Conservation (phyloP, 2,113 vertebrate genomes). For the Myotis brandtii region DNA sequence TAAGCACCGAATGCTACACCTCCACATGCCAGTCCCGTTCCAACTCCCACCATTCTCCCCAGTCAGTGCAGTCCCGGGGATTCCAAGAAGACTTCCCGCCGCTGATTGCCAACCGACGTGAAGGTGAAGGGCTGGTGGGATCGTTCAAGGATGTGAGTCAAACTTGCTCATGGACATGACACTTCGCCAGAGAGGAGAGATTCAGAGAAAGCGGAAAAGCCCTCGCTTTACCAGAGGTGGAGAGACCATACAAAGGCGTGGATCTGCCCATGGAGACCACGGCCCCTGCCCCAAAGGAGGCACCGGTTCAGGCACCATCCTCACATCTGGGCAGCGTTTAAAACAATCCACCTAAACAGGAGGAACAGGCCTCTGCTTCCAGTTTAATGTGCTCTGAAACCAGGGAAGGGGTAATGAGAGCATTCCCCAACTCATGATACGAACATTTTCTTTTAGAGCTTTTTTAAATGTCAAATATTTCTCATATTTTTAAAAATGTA, state of each 20-base stretch:
- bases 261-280: accelerated
- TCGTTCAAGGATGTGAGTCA: neutral
- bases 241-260: neutral
- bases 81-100: neutral
- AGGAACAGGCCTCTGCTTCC: neutral
- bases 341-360: neutral
- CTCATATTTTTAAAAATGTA: neutral
- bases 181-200: neutral
- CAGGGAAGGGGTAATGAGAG: neutral
- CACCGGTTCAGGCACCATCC: no score
- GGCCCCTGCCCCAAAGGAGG: accelerated
- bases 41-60: no score
- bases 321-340: neutral
- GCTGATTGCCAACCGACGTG: neutral
- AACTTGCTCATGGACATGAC: neutral
- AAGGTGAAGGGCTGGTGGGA: neutral
- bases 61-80: neutral
- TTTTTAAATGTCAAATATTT: neutral
- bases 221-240: neutral
- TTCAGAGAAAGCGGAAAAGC: no score
- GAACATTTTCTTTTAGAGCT: neutral
- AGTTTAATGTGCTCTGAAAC: neutral
- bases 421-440: neutral
- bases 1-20: accelerated
- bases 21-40: neutral